These are phyloP conservation scores for Xenops minutus DNA, from an alignment of 2,797 vertebrate species.

Conservation along the genomic window DNA sequence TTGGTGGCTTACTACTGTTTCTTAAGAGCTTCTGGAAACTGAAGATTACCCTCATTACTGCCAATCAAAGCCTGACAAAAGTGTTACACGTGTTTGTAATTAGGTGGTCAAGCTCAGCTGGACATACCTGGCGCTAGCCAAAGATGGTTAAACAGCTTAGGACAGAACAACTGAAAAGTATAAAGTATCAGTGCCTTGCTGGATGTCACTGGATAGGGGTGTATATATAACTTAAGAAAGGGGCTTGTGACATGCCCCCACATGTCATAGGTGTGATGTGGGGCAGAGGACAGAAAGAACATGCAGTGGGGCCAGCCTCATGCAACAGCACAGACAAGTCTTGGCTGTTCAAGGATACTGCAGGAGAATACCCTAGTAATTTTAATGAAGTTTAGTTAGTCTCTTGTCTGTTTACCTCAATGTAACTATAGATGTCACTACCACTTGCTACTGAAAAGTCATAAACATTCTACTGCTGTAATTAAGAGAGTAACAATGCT, in stretches of 20 bases:
- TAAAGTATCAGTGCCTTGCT: neutral
- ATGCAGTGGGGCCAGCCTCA: rapidly evolving
- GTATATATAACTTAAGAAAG: rapidly evolving
- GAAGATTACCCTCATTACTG: neutral
- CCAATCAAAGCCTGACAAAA: neutral
- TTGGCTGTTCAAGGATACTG: neutral
- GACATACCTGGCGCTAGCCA: neutral
- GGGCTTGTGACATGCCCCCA: rapidly evolving
- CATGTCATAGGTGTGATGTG: rapidly evolving
- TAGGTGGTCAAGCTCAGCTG: neutral
- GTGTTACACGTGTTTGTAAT: neutral
- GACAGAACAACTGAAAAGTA: neutral
- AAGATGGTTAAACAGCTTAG: neutral
- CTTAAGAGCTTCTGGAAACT: neutral
- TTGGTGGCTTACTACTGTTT: neutral
- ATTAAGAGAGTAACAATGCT: neutral
- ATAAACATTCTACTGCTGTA: neutral
- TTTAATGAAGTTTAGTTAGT: neutral
- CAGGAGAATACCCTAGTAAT: neutral
- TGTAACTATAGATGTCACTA: neutral
- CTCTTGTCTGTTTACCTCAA: neutral
- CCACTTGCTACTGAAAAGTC: neutral
- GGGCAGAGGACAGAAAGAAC: neutral
- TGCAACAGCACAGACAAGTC: neutral
- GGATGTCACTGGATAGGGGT: neutral